phyloP scores from a whole-genome alignment of 2,888 invertebrate genomes.

The Molorchus minor region DNA sequence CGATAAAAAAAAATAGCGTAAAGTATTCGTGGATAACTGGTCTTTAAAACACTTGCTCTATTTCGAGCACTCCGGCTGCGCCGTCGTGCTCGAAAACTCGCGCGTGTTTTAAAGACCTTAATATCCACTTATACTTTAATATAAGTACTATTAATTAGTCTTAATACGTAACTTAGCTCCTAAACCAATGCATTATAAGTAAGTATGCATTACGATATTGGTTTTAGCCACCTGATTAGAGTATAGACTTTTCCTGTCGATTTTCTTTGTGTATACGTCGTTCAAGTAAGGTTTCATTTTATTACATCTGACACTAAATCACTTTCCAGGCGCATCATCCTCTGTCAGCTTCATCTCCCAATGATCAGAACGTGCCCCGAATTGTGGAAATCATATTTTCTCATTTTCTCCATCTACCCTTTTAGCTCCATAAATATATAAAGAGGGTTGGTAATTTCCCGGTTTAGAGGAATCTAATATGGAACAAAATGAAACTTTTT shows the following conservation, averaged over 20 bases:
- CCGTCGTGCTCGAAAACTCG: no score
- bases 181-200: no score
- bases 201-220: no score
- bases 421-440: conserved; percentile 11
- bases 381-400: conserved; percentile 28
- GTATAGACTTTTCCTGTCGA: conserved; percentile 9
- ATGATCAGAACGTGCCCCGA: conserved; percentile 17
- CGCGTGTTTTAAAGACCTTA: no score
- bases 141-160: no score
- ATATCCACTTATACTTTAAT: no score
- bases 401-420: conserved; percentile 11
- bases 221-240: conserved; percentile 9
- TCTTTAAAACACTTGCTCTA: no score
- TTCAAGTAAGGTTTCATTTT: conserved; percentile 32
- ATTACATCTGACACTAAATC: conserved; percentile 36
- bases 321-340: conserved; percentile 32
- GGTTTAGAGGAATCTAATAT: not conserved
- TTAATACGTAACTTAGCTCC: no score
- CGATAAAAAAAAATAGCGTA: no score
- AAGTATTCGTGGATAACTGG: no score
- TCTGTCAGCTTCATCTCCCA: conserved; percentile 16
- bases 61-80: no score
- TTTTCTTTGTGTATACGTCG: conserved; percentile 20
- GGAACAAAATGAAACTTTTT: conserved; percentile 2
- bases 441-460: not conserved